Evolutionary conservation across 2,888 invertebrate species (phyloP), one percentile per base, ranked within the genome.

Genomic region (Venustoraphidia nigricollis): DNA sequence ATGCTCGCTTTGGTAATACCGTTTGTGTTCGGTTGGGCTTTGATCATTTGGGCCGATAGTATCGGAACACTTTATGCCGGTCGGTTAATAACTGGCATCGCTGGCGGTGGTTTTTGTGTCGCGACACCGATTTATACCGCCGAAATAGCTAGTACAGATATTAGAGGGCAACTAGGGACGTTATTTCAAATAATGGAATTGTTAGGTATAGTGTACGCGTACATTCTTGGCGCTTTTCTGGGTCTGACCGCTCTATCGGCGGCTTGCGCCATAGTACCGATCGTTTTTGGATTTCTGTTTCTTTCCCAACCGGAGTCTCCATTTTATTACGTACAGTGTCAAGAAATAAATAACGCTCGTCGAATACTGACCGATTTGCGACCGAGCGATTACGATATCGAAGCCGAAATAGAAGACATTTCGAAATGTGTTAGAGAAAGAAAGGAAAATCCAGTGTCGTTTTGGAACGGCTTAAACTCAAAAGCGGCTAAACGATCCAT

Each of bases 261-360:
- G 1, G 66, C 79, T 13, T 83, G 81, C 50, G 73, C 73, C 0
- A 50, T 72, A 0, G 66, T 82, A 3, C 81, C 89, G 0, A 57
- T 86, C 1, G 53, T 84, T 3, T 82, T 85, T 54, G 77, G 77
- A 1, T 53, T 69, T 0, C 64, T 82, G 3, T 83, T 88, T 63
- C 70, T 81, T 55, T 81, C 83, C 56, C 83, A 90, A 78, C 92
- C 90, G 0, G 92, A 92, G 63, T 78, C 84, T n/a, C 91, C 92
- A 0, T 75, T 76, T 41, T 85, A 72, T 60, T 69, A 79, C 54
- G 71, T 84, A 51, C 67, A 71, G 36, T 80, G 77, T 58, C 73
- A 73, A 9, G 69, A 71, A 37, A 66, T 73, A 13, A 72, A 76
- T 1, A 76, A 77, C 43, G 90, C 90, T 0, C 68, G 75, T 4